Evolutionary conservation across 2,888 invertebrate species (phyloP).

Genomic region (Calephelis perditalis): DNA sequence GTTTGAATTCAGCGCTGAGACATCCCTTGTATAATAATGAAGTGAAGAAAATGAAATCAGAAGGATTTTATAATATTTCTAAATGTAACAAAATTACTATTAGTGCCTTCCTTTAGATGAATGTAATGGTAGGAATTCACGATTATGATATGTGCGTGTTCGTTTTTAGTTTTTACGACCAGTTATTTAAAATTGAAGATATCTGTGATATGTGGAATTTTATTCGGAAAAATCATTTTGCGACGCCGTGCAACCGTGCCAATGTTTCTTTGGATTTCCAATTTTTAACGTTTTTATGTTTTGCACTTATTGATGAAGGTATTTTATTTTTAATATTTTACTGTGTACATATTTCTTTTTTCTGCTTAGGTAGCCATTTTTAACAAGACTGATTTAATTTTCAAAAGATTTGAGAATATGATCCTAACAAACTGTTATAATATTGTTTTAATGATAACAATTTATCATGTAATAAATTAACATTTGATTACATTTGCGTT

Average conservation of each 20-base stretch:
- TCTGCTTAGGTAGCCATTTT: constrained; percentile 71
- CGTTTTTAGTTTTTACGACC: constrained; percentile 13
- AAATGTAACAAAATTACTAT: neutral
- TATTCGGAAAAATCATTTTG: constrained; percentile 22
- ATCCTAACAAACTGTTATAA: constrained; percentile 71
- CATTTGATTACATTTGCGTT: constrained; percentile 45
- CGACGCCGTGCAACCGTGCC: constrained; percentile 45
- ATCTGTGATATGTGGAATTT: constrained; percentile 21
- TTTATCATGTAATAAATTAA: constrained; percentile 77
- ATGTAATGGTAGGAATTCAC: constrained; percentile 5
- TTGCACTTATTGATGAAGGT: constrained; percentile 47
- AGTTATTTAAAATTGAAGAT: constrained; percentile 18
- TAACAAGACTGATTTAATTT: constrained; percentile 79
- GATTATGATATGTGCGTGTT: constrained; percentile 7
- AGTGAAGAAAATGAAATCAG: neutral
- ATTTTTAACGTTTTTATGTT: constrained; percentile 53
- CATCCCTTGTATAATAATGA: too few species aligned
- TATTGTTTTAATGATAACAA: constrained; percentile 68
- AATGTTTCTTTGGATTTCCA: constrained; percentile 52
- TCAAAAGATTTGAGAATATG: constrained; percentile 63
- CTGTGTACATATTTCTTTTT: constrained; percentile 54
- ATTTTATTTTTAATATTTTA: constrained; percentile 49
- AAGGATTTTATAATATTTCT: constrained; percentile 1
- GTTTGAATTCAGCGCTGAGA: too few species aligned
- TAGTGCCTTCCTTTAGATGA: constrained; percentile 4